Evolutionary conservation across 2,113 vertebrate genomes (phyloP).

Genomic region (Oncorhynchus mykiss): DNA sequence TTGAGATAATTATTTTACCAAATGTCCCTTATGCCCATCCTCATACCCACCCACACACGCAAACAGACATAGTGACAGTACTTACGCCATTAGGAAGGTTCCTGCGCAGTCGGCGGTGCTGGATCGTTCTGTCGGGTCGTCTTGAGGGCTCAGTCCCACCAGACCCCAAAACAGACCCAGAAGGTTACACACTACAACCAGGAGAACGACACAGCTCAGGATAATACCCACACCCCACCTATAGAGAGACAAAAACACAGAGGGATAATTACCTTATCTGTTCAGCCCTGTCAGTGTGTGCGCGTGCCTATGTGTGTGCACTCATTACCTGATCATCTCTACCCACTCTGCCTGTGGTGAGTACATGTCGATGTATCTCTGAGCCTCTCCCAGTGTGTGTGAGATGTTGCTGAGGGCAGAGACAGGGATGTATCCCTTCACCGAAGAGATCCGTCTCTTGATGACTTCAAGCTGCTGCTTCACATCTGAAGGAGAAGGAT

Average conservation of each 20-base stretch:
- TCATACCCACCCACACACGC: neutral
- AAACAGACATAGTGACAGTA: neutral
- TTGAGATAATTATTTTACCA: neutral
- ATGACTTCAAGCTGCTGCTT: slow-evolving; percentile 55
- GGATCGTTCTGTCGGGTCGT: slow-evolving; percentile 72
- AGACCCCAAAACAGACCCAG: slow-evolving; percentile 78
- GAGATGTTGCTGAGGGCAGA: slow-evolving; percentile 10
- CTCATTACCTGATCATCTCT: slow-evolving; percentile 68
- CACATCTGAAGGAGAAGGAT: slow-evolving; percentile 57
- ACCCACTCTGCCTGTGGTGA: neutral
- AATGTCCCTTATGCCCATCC: neutral
- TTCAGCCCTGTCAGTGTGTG: neutral
- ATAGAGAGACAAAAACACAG: slow-evolving; percentile 45
- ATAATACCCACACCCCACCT: slow-evolving; percentile 68
- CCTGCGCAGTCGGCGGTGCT: slow-evolving; percentile 72
- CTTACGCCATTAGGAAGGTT: slow-evolving; percentile 83
- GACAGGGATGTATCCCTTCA: slow-evolving; percentile 28
- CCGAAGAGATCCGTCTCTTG: slow-evolving; percentile 51
- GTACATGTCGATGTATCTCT: accelerated
- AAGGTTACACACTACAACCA: slow-evolving; percentile 78
- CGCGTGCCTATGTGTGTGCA: neutral
- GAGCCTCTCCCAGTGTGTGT: neutral
- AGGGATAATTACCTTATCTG: neutral
- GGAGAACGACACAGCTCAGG: slow-evolving; percentile 77
- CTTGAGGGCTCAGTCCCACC: slow-evolving; percentile 61